Conservation (phyloP, 64 coral and sea anemone species). For the Anthopleura sola region DNA sequence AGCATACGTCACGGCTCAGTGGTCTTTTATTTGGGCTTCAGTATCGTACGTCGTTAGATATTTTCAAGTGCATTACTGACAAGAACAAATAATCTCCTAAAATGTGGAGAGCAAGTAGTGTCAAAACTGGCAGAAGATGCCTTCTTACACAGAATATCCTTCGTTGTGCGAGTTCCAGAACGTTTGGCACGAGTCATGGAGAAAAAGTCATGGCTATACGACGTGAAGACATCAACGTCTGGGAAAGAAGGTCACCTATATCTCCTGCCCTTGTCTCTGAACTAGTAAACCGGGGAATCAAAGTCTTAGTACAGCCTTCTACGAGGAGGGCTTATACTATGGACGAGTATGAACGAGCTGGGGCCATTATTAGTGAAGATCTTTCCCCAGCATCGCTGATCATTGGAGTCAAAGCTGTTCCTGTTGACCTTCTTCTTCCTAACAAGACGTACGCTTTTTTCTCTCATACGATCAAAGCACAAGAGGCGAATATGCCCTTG, state of each 20-base stretch:
- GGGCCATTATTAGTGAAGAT: constrained; percentile 86
- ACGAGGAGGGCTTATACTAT: constrained; percentile 95
- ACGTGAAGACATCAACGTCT: constrained; percentile 95
- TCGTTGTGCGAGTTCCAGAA: not conserved
- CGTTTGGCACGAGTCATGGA: not conserved
- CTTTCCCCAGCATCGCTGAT: constrained; percentile 81
- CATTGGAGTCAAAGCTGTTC: constrained; percentile 96
- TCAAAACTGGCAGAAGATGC: not conserved
- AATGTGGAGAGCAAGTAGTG: not conserved
- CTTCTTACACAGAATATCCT: not conserved
- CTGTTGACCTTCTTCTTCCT: constrained; percentile 71
- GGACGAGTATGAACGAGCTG: constrained; percentile 91
- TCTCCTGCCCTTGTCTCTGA: constrained; percentile 92
- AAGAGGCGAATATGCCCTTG: constrained; percentile 94
- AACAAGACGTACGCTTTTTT: constrained; percentile 97
- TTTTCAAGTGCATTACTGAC: not conserved
- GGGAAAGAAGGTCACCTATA: constrained; percentile 91
- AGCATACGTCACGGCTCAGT: too few relatives aligned
- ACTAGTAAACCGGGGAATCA: constrained; percentile 85
- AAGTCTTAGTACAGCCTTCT: constrained; percentile 97
- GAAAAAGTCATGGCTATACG: constrained; percentile 85
- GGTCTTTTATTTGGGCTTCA: too few relatives aligned
- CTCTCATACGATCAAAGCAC: constrained; percentile 97
- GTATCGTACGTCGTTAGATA: too few relatives aligned
- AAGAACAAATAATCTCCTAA: not conserved